phyloP scores from a whole-genome alignment of 2,113 vertebrate genomes.

The Pogona vitticeps region DNA sequence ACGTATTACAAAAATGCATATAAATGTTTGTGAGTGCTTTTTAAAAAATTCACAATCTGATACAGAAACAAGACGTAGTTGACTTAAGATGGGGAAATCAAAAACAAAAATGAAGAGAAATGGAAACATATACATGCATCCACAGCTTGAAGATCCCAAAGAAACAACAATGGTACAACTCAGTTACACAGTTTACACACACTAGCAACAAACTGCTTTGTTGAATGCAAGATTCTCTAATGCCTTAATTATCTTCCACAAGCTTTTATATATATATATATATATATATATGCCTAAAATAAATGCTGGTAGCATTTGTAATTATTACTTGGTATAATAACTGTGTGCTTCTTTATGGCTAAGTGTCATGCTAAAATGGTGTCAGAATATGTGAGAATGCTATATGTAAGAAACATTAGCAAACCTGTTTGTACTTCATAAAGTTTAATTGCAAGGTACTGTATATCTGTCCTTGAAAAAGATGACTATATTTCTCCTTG shows the following conservation, averaged over 20 bases:
- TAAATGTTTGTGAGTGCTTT: background rate
- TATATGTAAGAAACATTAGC: accelerated
- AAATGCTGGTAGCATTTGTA: slow-evolving; percentile 3
- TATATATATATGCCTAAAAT: too few species aligned
- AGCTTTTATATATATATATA: background rate
- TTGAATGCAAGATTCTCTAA: accelerated
- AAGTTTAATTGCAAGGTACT: background rate
- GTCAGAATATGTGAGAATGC: accelerated
- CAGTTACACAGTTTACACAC: background rate
- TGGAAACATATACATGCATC: background rate
- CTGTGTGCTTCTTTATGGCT: slow-evolving; percentile 16
- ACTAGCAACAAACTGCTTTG: background rate
- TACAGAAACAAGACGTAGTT: background rate
- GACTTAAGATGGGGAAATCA: background rate
- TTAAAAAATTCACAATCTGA: background rate
- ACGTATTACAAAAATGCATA: background rate
- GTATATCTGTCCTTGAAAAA: background rate
- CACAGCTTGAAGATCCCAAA: too few species aligned
- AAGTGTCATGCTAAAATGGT: background rate
- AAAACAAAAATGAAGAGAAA: background rate
- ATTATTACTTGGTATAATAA: background rate
- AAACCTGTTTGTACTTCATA: background rate
- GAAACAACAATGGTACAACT: background rate
- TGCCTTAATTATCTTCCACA: background rate
- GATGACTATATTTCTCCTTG: background rate